Evolutionary conservation across 1,140 invertebrate genomes (phyloP), one percentile per base, ranked within the genome.

Genomic region (Scaptomyza montana): DNA sequence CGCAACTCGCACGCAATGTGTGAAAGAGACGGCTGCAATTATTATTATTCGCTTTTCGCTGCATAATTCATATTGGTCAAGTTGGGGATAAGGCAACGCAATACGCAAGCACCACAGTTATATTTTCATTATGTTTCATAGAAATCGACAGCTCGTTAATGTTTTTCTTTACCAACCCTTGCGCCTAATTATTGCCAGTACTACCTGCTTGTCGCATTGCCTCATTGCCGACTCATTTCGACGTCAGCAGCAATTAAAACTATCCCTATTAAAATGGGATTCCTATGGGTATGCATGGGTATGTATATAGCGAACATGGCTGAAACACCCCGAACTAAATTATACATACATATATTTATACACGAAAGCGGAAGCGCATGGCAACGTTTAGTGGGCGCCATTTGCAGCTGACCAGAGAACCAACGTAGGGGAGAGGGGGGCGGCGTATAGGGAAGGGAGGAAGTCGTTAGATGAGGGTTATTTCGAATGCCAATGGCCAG

Each of bases 361-460:
- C 12, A 74, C 73, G 74, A 53, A 87, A 65, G 33, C 84, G 77
- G 84, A 89, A 89, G 77, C 81, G 82, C 81, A 86, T 86, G 81
- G 81, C 78, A 86, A 66, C 80, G 67, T 86, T 86, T 86, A 86
- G 74, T 70, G 62, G 71, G 71, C 81, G 74, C 82, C 79, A 87
- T 89, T 89, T 77, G 67, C 76, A 56, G 68, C 60, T 63, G 50
- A n/a, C 60, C n/a, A 36, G 2, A 9, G 36, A 12, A 13, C 9
- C 12, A n/a, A 8, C n/a, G n/a, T n/a, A n/a, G n/a, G n/a, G 25
- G 8, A 28, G 59, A 21, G 16, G 3, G 39, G 10, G 21, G 7
- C 8, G 1, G 16, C 16, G 16, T 16, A 1, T 28, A 45, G 56
- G 41, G 46, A 78, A 39, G 80, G 81, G 59, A 63, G 53, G 59